A percentile compares a stretch with the other conserved stretches of the same genome.
Conservation (phyloP, 2,797 vertebrate species). For the Parauchenoglanis ngamensis region DNA sequence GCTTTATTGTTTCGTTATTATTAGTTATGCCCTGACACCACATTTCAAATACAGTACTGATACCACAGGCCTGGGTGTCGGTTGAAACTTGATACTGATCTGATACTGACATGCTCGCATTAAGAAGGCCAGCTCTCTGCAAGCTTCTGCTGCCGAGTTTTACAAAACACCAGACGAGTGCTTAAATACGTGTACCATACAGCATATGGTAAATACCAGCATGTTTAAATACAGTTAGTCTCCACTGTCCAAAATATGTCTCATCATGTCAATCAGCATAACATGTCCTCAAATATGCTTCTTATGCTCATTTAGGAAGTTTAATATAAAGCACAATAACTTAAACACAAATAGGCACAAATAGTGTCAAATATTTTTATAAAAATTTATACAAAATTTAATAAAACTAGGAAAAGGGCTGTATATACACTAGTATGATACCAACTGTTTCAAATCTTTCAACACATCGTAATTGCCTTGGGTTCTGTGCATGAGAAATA, state of each 20-base stretch:
- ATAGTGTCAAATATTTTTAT: too few relatives aligned
- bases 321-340: background rate
- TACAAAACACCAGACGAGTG: background rate
- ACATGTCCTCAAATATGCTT: background rate
- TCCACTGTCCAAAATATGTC: background rate
- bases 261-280: background rate
- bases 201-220: background rate
- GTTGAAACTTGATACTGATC: background rate
- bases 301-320: background rate
- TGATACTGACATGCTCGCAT: background rate
- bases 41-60: background rate
- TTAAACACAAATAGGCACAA: background rate
- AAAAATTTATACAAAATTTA: too few relatives aligned
- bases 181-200: too few relatives aligned
- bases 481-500: background rate
- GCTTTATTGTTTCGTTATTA: background rate
- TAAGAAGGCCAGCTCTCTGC: slow-evolving; percentile 3
- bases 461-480: background rate
- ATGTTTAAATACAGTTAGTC: background rate
- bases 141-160: background rate
- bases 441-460: background rate
- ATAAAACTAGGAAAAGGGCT: background rate
- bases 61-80: background rate
- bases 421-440: background rate
- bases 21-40: background rate